A percentile compares a stretch with the other conserved stretches of the same genome.
phyloP scores from a whole-genome alignment of 2,113 vertebrate genomes.

The Osmerus mordax region DNA sequence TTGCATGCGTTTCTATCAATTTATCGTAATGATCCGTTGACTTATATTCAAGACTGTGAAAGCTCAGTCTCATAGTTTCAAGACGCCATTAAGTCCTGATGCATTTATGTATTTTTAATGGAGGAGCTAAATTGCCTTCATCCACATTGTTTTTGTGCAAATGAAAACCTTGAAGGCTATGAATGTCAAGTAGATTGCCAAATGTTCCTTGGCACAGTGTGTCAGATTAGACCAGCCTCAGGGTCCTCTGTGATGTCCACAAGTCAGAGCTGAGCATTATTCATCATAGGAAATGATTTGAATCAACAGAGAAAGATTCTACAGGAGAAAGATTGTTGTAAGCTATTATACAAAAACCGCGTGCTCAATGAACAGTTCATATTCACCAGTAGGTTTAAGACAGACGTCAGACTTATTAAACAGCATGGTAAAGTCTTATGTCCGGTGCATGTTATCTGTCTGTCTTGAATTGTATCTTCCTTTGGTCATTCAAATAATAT shows the following conservation, averaged over 20 bases:
- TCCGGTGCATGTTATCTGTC: no score
- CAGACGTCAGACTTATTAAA: no score
- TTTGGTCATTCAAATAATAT: no score
- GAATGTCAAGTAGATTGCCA: slow-evolving; percentile 62
- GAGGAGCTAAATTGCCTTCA: slow-evolving; percentile 69
- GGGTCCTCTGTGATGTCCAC: slow-evolving; percentile 40
- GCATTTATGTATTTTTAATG: slow-evolving; percentile 75
- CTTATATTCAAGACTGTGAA: slow-evolving; percentile 60
- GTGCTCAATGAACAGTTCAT: not conserved
- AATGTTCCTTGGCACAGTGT: slow-evolving; percentile 55
- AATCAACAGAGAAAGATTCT: slow-evolving; percentile 43
- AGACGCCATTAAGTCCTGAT: slow-evolving; percentile 65
- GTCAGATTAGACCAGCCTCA: slow-evolving; percentile 40
- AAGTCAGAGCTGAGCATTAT: slow-evolving; percentile 25
- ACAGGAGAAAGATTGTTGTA: not conserved
- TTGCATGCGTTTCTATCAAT: slow-evolving; percentile 31
- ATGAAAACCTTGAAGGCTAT: slow-evolving; percentile 59
- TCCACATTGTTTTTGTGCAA: slow-evolving; percentile 64
- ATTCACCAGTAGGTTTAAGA: no score
- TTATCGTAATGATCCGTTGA: slow-evolving; percentile 54
- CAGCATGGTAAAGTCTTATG: no score
- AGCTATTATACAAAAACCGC: not conserved
- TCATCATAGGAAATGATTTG: slow-evolving; percentile 38
- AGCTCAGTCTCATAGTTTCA: slow-evolving; percentile 50
- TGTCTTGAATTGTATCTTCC: no score